Evolutionary conservation across 2,797 vertebrate genomes (phyloP), one percentile per base, ranked within the genome.

Genomic region (Phataginus tetradactyla): DNA sequence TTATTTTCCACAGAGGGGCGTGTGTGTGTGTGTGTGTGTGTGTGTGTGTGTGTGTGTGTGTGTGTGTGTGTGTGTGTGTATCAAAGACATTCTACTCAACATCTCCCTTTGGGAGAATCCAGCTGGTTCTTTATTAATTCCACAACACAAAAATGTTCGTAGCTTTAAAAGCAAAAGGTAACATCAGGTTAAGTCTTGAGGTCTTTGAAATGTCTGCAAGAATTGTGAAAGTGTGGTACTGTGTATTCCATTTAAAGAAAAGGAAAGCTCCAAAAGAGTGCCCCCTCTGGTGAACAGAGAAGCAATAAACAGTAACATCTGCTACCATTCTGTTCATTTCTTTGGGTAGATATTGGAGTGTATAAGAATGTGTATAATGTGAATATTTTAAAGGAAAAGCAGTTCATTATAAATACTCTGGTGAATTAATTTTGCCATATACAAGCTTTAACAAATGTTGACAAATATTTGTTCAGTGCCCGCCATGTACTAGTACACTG

Each of bases 251-350:
- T 93, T 95, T 96, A 95, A 91, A 95, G 74, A 92, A 90, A 27
- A 93, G 34, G 72, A 86, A 88, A 81, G 20, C 77, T 96, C 51
- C 95, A 88, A 96, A 96, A 90, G 55, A 94, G 86, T 90, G 39
- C n/a, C 45, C 90, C 71, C 66, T 95, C 90, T 95, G 81, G 95
- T 25, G 12, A 97, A 90, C 37, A 95, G 71, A 97, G 88, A 97
- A 92, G 55, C 75, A 90, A 97, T 97, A 91, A 96, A 96, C 55
- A 93, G 66, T 63, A 96, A 95, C 72, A 97, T 95, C 87, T 96
- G 77, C 51, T 93, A 88, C 14, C 7, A 37, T 92, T 95, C 34
- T 90, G 64, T 88, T 94, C 29, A 53, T 23, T 29, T 84, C 64
- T 96, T 94, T 72, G 57, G 10, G 25, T 97, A 61, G 59, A 45